These are phyloP conservation scores for Desoria tigrina DNA, from an alignment of 2,888 invertebrate species.

Conservation along the genomic window DNA sequence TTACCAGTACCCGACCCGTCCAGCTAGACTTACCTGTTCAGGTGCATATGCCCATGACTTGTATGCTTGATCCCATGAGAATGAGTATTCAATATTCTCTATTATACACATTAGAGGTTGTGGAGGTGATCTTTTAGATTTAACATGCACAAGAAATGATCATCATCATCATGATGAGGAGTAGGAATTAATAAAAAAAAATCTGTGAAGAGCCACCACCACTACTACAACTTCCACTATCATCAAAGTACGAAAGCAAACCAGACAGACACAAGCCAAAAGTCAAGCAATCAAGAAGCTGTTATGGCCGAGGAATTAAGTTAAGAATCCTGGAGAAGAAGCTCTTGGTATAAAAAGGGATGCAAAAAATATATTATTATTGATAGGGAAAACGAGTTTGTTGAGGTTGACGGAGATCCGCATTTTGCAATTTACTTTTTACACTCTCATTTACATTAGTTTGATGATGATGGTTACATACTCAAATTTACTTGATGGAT, in stretches of 20 bases:
- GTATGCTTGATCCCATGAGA: too few relatives aligned
- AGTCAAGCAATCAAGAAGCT: slow-evolving; percentile 21
- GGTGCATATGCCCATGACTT: background rate
- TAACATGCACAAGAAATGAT: background rate
- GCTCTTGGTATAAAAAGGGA: background rate
- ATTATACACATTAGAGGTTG: too few relatives aligned
- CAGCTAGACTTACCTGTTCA: slow-evolving; percentile 1
- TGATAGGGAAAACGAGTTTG: slow-evolving; percentile 40
- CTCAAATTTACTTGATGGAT: slow-evolving; percentile 14
- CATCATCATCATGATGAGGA: too few relatives aligned
- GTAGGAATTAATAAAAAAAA: background rate
- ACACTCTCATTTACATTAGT: slow-evolving; percentile 26
- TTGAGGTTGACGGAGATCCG: slow-evolving; percentile 26
- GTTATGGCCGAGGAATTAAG: background rate
- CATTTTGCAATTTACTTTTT: slow-evolving; percentile 33
- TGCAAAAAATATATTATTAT: slow-evolving; percentile 12
- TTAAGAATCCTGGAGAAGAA: background rate
- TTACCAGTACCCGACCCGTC: too few relatives aligned
- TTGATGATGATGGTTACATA: slow-evolving; percentile 16
- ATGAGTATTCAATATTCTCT: too few relatives aligned
- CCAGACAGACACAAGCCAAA: slow-evolving; percentile 36
- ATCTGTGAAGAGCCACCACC: slow-evolving; percentile 4
- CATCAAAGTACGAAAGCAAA: slow-evolving; percentile 21
- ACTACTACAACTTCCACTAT: too few relatives aligned
- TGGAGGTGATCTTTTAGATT: too few relatives aligned